These are phyloP conservation scores for Teleiodes luculella DNA, from an alignment of 2,888 invertebrate genomes.

Conservation along the genomic window DNA sequence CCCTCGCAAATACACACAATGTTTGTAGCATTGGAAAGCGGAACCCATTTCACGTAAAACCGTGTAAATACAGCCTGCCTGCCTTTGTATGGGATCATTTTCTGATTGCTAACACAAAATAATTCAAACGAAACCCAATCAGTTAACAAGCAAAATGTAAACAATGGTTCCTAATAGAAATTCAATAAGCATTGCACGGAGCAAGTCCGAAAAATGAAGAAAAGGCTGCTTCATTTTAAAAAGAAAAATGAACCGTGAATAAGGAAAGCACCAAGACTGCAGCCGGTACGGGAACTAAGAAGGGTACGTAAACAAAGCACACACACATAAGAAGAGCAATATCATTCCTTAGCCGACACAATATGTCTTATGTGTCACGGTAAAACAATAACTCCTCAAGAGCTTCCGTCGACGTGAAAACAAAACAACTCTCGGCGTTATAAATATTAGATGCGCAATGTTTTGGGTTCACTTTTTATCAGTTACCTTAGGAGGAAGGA, in stretches of 20 bases:
- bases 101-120: too few relatives aligned
- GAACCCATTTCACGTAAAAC: too few relatives aligned
- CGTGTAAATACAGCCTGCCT: too few relatives aligned
- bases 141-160: too few relatives aligned
- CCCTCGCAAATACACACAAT: too few relatives aligned
- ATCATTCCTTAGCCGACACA: conserved; percentile 46
- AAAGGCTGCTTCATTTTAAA: too few relatives aligned
- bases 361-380: conserved; percentile 57
- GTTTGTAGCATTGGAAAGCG: too few relatives aligned
- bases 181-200: too few relatives aligned
- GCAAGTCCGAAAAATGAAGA: not conserved
- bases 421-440: conserved; percentile 40
- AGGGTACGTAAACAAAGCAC: conserved; percentile 22
- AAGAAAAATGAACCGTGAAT: not conserved
- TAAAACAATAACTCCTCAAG: conserved; percentile 62
- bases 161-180: too few relatives aligned
- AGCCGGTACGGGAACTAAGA: conserved; percentile 10
- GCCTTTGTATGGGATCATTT: too few relatives aligned
- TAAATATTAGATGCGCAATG: conserved; percentile 42
- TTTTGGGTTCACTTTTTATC: not conserved
- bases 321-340: conserved; percentile 31
- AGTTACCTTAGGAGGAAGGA: not conserved
- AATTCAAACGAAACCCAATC: not conserved
- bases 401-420: conserved; percentile 42
- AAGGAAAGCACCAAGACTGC: not conserved